These are phyloP conservation scores for Cephus spinipes DNA, from an alignment of 2,888 invertebrate species.

Conservation along the genomic window DNA sequence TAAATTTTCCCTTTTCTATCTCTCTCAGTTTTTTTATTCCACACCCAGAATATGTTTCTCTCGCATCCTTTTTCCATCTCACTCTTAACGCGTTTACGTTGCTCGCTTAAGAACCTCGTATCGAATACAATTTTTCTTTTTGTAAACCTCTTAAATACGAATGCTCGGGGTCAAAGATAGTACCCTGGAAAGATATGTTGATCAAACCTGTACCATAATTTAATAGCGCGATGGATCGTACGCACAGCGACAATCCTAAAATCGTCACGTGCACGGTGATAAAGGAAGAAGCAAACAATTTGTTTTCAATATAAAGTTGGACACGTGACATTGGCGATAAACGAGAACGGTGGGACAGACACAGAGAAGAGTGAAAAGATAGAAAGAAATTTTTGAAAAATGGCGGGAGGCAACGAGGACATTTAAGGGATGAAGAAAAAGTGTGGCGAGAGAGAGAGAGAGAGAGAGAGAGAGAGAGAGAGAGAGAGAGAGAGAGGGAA, in stretches of 20 bases:
- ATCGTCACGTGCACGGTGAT: neutral
- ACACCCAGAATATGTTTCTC: neutral
- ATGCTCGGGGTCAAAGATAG: constrained; percentile 34
- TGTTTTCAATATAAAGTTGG: neutral
- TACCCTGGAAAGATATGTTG: constrained; percentile 63
- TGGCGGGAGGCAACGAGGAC: neutral
- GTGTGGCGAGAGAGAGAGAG: too few relatives aligned
- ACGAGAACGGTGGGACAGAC: neutral
- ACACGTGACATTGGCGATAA: neutral
- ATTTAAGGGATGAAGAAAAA: neutral
- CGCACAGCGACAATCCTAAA: neutral
- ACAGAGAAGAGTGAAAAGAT: neutral
- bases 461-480: neutral
- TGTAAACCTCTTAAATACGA: neutral
- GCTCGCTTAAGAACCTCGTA: neutral
- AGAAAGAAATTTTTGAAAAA: neutral
- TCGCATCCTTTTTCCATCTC: neutral
- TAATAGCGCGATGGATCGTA: constrained; percentile 26
- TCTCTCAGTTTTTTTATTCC: constrained; percentile 22
- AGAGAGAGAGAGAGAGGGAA: neutral
- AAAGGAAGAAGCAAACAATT: neutral
- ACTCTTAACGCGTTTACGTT: neutral
- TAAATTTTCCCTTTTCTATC: constrained; percentile 29
- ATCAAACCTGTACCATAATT: constrained; percentile 46
- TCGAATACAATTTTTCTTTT: neutral